Base-by-base conservation (phyloP, 2,797 vertebrate genomes). In the Centroberyx gerrardi region DNA sequence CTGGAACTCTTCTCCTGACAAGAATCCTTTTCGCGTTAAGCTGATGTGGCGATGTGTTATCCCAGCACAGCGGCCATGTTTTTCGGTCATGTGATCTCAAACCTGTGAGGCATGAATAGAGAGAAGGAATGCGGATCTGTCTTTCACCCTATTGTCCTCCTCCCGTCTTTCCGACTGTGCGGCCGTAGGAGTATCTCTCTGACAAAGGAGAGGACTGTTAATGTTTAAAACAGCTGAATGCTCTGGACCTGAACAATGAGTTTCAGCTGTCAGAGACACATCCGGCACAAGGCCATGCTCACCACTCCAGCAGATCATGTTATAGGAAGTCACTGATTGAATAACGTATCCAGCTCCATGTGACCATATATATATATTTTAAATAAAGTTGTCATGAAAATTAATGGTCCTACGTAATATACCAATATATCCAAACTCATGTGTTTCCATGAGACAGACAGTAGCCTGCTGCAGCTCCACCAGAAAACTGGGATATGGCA, bases 81-180 rank as follows among this genome's bases (percentile, higher is more conserved):
- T 66, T 31, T 56, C 2, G 46, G 60, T 84, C 84, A 88, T 79
- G 82, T 84, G 85, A 89, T 62, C 82, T 81, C 42, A 78, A 49
- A 78, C 71, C 80, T 67, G 83, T 74, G 64, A 77, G 58, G 87
- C 81, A 82, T 87, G 83, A 90, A 76, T 71, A 76, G 72, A 85
- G 76, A 82, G 54, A 62, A 83, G 81, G 88, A 90, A 90, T 88
- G 86, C 55, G 67, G 71, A 72, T 81, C 74, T 74, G 70, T 79
- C 81, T 74, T 80, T 80, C 72, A 36, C 74, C 70, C 80, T 12
- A 59, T 85, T 89, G 82, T 87, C 73, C 59, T 52, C 72, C 59
- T 18, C 31, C 49, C 12, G 33, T 83, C 68, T 78, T 48, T 78
- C 71, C 18, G 15, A 74, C 74, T 59, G 60, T 62, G 73, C 33